Conservation (phyloP, 2,113 vertebrate genomes). For the Neolamprologus longior region DNA sequence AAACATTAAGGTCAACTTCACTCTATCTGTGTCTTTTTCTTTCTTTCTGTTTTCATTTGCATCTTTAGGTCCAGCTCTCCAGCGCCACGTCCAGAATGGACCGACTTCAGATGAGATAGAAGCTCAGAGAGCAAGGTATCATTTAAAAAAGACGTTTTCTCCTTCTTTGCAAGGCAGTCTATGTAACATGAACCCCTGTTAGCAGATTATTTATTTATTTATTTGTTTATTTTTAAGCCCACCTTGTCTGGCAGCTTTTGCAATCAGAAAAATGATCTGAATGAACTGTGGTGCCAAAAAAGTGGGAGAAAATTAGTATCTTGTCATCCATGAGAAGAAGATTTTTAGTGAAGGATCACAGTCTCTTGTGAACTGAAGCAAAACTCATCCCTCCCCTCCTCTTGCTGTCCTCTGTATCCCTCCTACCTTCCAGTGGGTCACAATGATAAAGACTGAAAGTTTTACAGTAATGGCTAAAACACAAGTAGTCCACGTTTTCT, state of each 20-base stretch:
- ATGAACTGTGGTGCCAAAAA: background rate
- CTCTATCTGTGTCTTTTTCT: background rate
- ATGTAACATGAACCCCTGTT: background rate
- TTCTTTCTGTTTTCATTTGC: background rate
- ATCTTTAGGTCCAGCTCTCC: slow-evolving; percentile 83
- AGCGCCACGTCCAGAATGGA: slow-evolving; percentile 88
- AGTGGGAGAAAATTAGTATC: background rate
- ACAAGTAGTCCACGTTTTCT: background rate
- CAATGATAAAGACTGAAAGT: background rate
- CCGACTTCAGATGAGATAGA: slow-evolving; percentile 94
- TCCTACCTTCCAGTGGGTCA: background rate
- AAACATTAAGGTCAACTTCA: slow-evolving; percentile 1
- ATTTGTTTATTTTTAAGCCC: background rate
- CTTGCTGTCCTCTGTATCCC: background rate
- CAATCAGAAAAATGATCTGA: background rate
- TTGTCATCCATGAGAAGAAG: background rate
- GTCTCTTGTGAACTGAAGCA: background rate
- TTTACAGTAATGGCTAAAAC: background rate
- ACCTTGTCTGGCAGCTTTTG: background rate
- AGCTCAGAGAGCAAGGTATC: slow-evolving; percentile 87
- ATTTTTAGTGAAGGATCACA: background rate
- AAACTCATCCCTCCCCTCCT: background rate
- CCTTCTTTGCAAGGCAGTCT: rapidly evolving
- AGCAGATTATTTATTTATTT: background rate
- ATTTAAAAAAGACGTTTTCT: background rate